Evolutionary conservation across 2,888 invertebrate species (phyloP).

Genomic region (Lucinisca nassula): DNA sequence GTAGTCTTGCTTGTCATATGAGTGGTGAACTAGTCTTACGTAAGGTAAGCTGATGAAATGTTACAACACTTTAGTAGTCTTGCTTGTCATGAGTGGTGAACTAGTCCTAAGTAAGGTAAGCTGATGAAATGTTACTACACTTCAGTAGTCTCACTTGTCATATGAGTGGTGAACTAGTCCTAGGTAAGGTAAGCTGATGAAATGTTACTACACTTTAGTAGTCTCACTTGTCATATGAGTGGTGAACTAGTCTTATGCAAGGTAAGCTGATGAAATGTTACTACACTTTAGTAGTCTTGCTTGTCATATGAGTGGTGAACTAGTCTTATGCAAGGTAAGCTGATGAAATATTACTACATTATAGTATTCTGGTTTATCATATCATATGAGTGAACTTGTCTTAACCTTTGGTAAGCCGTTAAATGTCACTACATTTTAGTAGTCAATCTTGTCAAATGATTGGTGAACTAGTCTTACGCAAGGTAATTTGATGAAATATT

Average conservation of each 20-base stretch:
- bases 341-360: neutral
- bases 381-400: neutral
- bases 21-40: constrained; percentile 96
- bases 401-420: neutral
- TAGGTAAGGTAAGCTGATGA: constrained; percentile 91
- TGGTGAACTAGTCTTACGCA: too few species aligned
- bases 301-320: constrained; percentile 98
- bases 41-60: constrained; percentile 89
- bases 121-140: constrained; percentile 98
- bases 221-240: constrained; percentile 98
- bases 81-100: too few species aligned
- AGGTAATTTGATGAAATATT: constrained; percentile 14
- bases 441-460: neutral
- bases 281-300: constrained; percentile 94
- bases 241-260: constrained; percentile 96
- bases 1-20: constrained; percentile 97
- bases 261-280: too few species aligned
- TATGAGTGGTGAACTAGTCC: constrained; percentile 97
- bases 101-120: constrained; percentile 80
- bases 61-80: too few species aligned
- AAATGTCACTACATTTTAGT: neutral
- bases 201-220: too few species aligned
- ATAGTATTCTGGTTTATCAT: neutral
- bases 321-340: constrained; percentile 94
- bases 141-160: constrained; percentile 99